Evolutionary conservation across 2,888 invertebrate species (phyloP).

Genomic region (Lasioglossum morio): DNA sequence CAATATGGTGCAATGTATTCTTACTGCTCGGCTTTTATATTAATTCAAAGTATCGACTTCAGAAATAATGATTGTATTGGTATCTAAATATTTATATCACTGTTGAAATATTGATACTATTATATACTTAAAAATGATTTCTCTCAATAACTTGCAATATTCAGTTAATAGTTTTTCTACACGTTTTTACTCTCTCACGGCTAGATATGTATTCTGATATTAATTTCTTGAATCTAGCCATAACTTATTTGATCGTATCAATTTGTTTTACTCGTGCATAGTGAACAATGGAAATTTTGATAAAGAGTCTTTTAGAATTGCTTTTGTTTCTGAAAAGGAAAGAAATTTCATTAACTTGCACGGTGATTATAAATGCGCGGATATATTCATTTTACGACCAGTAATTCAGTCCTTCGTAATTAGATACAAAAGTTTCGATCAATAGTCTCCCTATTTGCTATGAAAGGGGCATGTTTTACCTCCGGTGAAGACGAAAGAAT

Average conservation of each 20-base stretch:
- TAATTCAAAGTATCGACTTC: not conserved
- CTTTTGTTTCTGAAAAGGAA: not conserved
- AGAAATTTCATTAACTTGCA: not conserved
- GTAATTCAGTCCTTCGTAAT: not conserved
- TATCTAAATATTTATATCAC: not conserved
- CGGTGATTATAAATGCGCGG: constrained; percentile 6
- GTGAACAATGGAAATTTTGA: not conserved
- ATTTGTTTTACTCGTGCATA: not conserved
- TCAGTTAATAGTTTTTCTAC: not conserved
- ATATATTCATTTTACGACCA: not conserved
- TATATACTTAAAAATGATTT: not conserved
- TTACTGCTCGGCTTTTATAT: not conserved
- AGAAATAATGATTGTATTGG: not conserved
- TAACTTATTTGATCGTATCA: not conserved
- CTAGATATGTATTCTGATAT: not conserved
- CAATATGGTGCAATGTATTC: not conserved
- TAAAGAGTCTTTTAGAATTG: not conserved
- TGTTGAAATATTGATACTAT: not conserved
- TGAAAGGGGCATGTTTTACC: constrained; percentile 13
- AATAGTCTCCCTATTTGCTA: constrained; percentile 21
- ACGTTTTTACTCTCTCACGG: not conserved
- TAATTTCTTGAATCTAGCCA: not conserved
- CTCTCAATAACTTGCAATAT: not conserved
- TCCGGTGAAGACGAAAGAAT: constrained; percentile 16
- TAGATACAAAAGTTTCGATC: constrained; percentile 31